phyloP scores from a whole-genome alignment of 1,140 invertebrate genomes.

The Saxidomus purpurata region DNA sequence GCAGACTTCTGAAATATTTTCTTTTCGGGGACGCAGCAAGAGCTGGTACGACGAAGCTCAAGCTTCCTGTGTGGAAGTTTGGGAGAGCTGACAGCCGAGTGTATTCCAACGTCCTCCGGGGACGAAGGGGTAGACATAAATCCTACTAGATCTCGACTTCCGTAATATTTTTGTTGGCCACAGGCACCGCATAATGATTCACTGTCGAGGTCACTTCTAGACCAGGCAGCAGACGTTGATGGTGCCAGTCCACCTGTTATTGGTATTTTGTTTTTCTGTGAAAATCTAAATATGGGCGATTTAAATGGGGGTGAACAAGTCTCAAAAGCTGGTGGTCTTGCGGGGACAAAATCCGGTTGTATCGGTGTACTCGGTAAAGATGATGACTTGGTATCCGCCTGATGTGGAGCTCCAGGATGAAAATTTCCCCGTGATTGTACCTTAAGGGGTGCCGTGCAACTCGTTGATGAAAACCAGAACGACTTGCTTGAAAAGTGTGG shows the following conservation, averaged over 20 bases:
- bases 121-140: neutral
- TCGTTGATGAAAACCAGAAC: neutral
- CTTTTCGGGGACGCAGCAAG: neutral
- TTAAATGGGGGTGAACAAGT: neutral
- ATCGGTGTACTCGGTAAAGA: neutral
- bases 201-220: constrained; percentile 22
- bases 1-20: neutral
- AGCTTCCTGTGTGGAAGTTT: neutral
- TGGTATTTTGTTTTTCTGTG: constrained; percentile 31
- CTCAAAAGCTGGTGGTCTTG: neutral
- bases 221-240: neutral
- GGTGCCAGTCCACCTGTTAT: neutral
- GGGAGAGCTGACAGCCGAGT: neutral
- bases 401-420: neutral
- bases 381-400: neutral
- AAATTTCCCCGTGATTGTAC: neutral
- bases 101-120: neutral
- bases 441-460: neutral
- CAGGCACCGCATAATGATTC: constrained; percentile 37
- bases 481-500: neutral
- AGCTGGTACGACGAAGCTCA: neutral
- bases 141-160: constrained; percentile 38
- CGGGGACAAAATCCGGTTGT: neutral
- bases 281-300: constrained; percentile 19
- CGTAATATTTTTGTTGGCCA: constrained; percentile 26